Conservation (phyloP, 2,888 invertebrate species). For the Platycheirus albimanus region DNA sequence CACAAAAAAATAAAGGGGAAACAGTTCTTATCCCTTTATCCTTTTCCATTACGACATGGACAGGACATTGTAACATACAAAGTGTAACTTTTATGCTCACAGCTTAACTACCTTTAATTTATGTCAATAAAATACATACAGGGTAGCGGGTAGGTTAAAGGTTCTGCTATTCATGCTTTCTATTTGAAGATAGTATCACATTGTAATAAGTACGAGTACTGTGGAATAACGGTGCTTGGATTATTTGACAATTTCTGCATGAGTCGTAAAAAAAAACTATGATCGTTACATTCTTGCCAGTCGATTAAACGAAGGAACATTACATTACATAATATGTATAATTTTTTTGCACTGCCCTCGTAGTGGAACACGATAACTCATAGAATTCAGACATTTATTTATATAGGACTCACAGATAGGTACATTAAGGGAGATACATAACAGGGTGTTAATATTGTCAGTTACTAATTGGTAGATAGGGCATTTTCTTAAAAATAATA, state of each 20-base stretch:
- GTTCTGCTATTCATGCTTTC: conserved; percentile 6
- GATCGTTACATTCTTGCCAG: not conserved
- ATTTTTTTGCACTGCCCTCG: not conserved
- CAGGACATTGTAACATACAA: not conserved
- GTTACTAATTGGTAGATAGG: no score
- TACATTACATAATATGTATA: no score
- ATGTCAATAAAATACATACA: not conserved
- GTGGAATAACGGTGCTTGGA: conserved; percentile 2
- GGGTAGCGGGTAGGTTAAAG: conserved; percentile 2
- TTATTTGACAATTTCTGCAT: conserved; percentile 19
- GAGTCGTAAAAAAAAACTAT: conserved; percentile 15
- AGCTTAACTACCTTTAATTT: conserved; percentile 5
- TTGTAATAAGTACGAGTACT: no score
- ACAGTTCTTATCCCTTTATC: not conserved
- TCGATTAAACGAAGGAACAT: conserved; percentile 14
- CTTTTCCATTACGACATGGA: not conserved
- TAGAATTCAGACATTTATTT: not conserved
- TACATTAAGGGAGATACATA: not conserved
- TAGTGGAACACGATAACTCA: not conserved
- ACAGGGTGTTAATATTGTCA: conserved; percentile 5
- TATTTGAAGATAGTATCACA: conserved; percentile 15
- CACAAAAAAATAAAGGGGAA: conserved; percentile 1
- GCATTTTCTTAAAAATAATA: no score
- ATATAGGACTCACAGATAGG: no score
- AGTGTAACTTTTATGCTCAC: conserved; percentile 7